Evolutionary conservation across 1,140 invertebrate genomes (phyloP).

Genomic region (Medauroidea extradentata): DNA sequence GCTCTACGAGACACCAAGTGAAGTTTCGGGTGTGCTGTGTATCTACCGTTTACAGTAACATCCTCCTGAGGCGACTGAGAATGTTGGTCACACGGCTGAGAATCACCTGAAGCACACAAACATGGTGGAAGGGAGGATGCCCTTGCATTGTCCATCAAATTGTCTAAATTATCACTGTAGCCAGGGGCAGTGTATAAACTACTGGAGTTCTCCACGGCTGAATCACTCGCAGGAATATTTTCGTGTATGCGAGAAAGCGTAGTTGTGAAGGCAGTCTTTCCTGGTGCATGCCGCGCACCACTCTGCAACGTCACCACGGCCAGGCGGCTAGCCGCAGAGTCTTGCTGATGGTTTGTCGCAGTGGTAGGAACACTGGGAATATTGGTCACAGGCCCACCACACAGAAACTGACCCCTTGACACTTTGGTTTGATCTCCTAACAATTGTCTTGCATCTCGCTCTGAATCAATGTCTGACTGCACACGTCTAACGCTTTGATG

Average conservation of each 20-base stretch:
- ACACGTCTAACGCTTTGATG: constrained; percentile 43
- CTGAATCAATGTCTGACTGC: constrained; percentile 43
- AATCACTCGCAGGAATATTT: constrained; percentile 47
- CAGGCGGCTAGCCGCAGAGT: constrained; percentile 13
- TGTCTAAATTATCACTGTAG: constrained; percentile 12
- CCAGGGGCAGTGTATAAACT: constrained; percentile 36
- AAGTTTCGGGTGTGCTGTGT: constrained; percentile 27
- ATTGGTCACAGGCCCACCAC: constrained; percentile 29
- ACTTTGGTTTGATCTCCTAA: constrained; percentile 20
- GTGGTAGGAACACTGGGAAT: constrained; percentile 15
- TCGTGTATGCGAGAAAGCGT: constrained; percentile 60
- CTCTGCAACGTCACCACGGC: constrained; percentile 13
- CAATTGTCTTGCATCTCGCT: constrained; percentile 25
- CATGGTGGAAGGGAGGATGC: constrained; percentile 41
- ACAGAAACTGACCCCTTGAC: constrained; percentile 20
- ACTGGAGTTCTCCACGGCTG: constrained; percentile 42
- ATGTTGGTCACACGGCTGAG: neutral
- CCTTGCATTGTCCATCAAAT: constrained; percentile 31
- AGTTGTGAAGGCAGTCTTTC: constrained; percentile 51
- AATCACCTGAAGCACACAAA: constrained; percentile 7
- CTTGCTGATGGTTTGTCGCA: constrained; percentile 10
- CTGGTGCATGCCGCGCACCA: neutral
- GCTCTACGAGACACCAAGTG: constrained; percentile 67
- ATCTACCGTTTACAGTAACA: neutral
- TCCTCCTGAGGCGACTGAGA: too few species aligned